Base-by-base conservation (phyloP, 2,888 invertebrate genomes). In the Lasius fuliginosus region DNA sequence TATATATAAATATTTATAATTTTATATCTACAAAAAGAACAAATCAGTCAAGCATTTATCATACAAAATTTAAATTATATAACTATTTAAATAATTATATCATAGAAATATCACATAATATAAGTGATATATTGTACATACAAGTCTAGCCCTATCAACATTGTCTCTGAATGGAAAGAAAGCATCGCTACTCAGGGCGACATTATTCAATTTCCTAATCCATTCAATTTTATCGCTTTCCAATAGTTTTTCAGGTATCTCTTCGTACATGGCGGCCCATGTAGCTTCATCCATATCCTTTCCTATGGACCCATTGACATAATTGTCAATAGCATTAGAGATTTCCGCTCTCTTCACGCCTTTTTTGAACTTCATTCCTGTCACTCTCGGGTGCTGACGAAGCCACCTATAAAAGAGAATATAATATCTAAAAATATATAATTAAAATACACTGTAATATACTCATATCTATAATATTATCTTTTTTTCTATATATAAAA, bases 131-230 rank as follows among this genome's bases (percentile, higher is more conserved):
- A 75, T 36, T 68, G 65, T 40, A 88, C 95, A 93, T 93, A 99
- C 99, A 97, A 98, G 96, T 89, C 96, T 96, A 68, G 99, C 99
- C 88, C 99, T 96, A 94, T 99, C 99, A 82, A 99, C 97, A 93
- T 99, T 99, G 94, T 99, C 99, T 89, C 99, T 96, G 96, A 99
- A 99, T 42, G 99, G 99, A 96, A 99, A 99, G 96, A 99, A 99
- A 0, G 99, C 99, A 95, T 99, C 99, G 0, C 99, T 99, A 23
- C 98, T 98, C 33, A 99, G 96, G 4, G 98, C 97, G 46, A 98
- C 98, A 40, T 97, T 97, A 86, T 96, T 96, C 92, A 99, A 95
- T 94, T 97, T 95, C 81, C 95, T 95, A 36, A 97, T 93, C 98
- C 98, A 98, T 4, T 96, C 96, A 0, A 95, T 94, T 84, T 96